phyloP scores from a whole-genome alignment of 2,113 vertebrate genomes.

The Barnardius zonarius region DNA sequence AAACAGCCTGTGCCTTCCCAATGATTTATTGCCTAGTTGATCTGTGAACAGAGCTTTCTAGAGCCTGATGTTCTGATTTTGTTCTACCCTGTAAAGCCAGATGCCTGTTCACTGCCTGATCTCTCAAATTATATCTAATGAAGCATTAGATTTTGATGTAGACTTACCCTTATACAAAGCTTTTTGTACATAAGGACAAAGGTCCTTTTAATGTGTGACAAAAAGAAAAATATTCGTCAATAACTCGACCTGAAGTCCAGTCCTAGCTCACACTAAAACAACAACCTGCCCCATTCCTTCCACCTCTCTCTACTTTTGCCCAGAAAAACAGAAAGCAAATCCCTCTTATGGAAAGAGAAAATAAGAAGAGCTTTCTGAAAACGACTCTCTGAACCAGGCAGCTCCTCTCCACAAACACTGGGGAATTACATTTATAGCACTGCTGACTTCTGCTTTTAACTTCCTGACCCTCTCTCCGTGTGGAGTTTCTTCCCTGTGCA shows the following conservation, averaged over 20 bases:
- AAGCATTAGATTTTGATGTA: background rate
- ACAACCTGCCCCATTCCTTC: background rate
- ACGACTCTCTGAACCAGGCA: background rate
- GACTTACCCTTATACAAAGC: background rate
- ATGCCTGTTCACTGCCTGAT: background rate
- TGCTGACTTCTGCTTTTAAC: constrained; percentile 10
- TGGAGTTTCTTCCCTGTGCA: background rate
- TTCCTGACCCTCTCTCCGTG: constrained; percentile 3
- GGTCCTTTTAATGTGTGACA: background rate
- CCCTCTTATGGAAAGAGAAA: background rate
- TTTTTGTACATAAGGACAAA: background rate
- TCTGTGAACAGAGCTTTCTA: background rate
- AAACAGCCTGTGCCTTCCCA: background rate
- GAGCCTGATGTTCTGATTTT: background rate
- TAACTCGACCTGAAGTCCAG: background rate
- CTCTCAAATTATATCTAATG: background rate
- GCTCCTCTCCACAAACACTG: background rate
- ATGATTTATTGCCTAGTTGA: background rate
- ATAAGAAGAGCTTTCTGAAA: background rate
- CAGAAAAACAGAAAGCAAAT: background rate
- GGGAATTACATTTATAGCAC: background rate
- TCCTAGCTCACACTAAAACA: background rate
- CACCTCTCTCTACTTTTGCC: background rate
- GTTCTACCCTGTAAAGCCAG: background rate
- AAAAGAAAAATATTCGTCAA: background rate